Conservation (phyloP, 2,113 vertebrate species). For the Alces alces region DNA sequence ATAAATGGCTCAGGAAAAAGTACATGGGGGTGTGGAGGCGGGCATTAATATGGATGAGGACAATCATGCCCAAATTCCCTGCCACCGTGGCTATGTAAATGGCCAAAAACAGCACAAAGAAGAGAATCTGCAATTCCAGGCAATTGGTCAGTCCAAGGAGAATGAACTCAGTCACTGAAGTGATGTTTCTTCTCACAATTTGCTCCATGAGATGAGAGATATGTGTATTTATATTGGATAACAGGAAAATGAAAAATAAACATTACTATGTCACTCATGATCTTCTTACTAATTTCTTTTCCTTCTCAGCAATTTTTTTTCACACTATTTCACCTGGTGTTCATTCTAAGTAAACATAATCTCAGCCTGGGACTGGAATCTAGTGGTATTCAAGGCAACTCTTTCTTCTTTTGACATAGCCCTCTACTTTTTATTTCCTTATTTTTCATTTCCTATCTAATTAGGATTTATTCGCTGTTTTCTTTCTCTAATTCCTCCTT, state of each 20-base stretch:
- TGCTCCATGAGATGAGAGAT: not conserved
- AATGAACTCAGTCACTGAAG: conserved; percentile 38
- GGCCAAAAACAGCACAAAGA: conserved; percentile 52
- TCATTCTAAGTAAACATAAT: too few species aligned
- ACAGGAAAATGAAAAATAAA: not conserved
- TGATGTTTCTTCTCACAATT: conserved; percentile 22
- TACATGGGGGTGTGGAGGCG: conserved; percentile 79
- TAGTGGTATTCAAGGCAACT: too few species aligned
- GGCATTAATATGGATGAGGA: conserved; percentile 54
- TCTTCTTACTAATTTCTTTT: too few species aligned
- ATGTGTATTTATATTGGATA: not conserved
- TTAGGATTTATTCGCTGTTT: too few species aligned
- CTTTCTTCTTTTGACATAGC: too few species aligned
- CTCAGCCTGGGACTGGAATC: too few species aligned
- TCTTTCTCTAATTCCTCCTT: too few species aligned
- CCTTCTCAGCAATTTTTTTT: too few species aligned
- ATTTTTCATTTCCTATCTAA: too few species aligned
- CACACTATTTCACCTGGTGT: too few species aligned
- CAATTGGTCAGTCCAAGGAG: conserved; percentile 34
- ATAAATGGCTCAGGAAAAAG: conserved; percentile 78
- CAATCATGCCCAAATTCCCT: conserved; percentile 72
- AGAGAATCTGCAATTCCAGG: conserved; percentile 24
- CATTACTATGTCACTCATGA: not conserved
- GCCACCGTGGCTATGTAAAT: conserved; percentile 67
- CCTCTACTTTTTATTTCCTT: too few species aligned